phyloP scores from a whole-genome alignment of 2,888 invertebrate species.

The Muscina levida region DNA sequence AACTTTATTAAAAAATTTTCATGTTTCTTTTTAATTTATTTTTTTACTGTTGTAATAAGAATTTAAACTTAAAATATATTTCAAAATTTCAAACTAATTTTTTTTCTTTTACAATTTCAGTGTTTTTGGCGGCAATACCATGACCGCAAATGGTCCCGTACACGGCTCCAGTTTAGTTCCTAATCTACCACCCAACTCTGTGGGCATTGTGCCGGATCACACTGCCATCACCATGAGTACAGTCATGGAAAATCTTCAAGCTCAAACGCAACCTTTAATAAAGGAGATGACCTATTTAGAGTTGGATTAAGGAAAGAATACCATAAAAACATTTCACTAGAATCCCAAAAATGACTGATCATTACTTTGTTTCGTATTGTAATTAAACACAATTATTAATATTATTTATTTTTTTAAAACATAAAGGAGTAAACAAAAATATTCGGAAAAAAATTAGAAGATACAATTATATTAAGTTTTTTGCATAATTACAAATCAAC shows the following conservation, averaged over 20 bases:
- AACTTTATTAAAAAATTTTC: too few species aligned
- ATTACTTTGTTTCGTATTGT: not conserved
- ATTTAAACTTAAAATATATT: too few species aligned
- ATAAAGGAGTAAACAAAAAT: constrained; percentile 45
- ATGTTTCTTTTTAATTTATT: too few species aligned
- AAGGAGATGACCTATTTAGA: constrained; percentile 72
- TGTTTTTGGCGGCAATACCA: constrained; percentile 65
- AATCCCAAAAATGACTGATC: constrained; percentile 34
- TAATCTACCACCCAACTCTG: constrained; percentile 57
- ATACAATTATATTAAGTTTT: not conserved
- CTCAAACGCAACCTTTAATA: constrained; percentile 64
- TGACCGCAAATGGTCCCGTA: constrained; percentile 13
- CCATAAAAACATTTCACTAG: constrained; percentile 51
- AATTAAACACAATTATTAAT: not conserved
- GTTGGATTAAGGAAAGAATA: constrained; percentile 68
- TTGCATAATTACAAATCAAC: constrained; percentile 51
- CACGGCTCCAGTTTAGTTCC: constrained; percentile 52
- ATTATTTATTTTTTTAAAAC: constrained; percentile 51
- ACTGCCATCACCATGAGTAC: constrained; percentile 63
- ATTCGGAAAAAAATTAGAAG: constrained; percentile 26
- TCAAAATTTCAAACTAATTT: not conserved
- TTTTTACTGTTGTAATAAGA: too few species aligned
- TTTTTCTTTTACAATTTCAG: constrained; percentile 54
- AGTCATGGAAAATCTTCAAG: constrained; percentile 68
- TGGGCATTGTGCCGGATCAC: constrained; percentile 66